Conservation (phyloP, 2,113 vertebrate genomes). For the Scophthalmus maximus region DNA sequence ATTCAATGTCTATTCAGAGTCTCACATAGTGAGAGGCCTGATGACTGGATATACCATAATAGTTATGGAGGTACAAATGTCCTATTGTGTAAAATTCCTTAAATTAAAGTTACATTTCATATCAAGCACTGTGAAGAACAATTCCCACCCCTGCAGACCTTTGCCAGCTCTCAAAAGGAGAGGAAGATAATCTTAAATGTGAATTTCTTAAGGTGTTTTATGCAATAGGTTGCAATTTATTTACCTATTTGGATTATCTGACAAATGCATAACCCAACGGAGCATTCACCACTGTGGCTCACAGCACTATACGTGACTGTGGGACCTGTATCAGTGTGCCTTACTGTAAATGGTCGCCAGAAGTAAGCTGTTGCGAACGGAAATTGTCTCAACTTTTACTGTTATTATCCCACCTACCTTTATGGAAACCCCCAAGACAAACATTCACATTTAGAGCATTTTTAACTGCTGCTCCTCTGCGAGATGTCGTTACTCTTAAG, state of each 20-base stretch:
- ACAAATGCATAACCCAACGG: conserved; percentile 3
- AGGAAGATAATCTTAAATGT: not conserved
- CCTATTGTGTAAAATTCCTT: conserved; percentile 34
- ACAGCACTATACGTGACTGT: conserved; percentile 50
- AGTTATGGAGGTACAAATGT: conserved; percentile 27
- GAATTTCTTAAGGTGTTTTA: conserved; percentile 23
- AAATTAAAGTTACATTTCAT: conserved; percentile 17
- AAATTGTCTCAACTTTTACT: conserved; percentile 8
- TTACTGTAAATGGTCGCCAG: conserved; percentile 50
- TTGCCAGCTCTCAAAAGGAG: conserved; percentile 1
- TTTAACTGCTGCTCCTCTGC: not conserved
- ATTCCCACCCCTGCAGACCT: not conserved
- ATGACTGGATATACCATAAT: not conserved
- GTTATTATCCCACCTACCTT: too few species aligned
- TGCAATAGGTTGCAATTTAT: conserved; percentile 15
- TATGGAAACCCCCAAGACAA: too few species aligned
- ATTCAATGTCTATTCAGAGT: not conserved
- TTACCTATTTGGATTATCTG: conserved; percentile 1
- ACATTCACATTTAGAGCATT: not conserved
- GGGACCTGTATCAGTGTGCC: conserved; percentile 64
- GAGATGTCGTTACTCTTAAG: conserved; percentile 17
- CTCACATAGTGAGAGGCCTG: not conserved
- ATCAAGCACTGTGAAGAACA: conserved; percentile 21
- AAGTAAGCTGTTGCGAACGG: conserved; percentile 12
- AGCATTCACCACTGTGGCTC: conserved; percentile 75